Evolutionary conservation across 2,113 vertebrate genomes (phyloP), one percentile per base, ranked within the genome.

Genomic region (Brachyhypopomus occidentalis): DNA sequence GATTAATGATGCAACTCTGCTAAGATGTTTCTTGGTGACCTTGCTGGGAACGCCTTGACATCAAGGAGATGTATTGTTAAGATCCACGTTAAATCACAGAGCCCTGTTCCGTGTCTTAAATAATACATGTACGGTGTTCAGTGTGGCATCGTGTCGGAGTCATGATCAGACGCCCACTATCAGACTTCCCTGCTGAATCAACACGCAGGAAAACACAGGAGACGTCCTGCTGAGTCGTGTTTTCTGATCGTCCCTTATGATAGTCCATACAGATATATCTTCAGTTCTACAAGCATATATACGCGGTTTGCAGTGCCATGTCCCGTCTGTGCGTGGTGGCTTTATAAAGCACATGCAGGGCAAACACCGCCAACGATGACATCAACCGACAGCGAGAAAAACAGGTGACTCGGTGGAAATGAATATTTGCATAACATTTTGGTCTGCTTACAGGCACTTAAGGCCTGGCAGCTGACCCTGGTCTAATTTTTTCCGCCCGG

Each of bases 381-480:
- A 55, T 67, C 20, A 75, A 45, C 75, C 2, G 19, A 25, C 74
- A 52, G 59, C 74, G 78, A 84, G 69, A 84, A 77, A 63, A 77
- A 78, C 79, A 77, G 78, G 41, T n/a, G 83, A 84, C 16, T 78
- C 48, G 30, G 60, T 71, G 78, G 27, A 84, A 77, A 81, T 55
- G 20, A 78, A 72, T 77, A 73, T 84, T 81, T 78, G 69, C 77
- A 3, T 45, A 84, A 77, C 78, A 78, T 81, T 77, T 59, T 20
- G 48, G 59, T 64, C 58, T 62, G 52, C 56, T 64, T 45, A 79
- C 55, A 63, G 60, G 77, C 63, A 75, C 76, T 75, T 79, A 22
- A 60, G 52, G 71, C 23, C 76, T 83, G 82, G 70, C 82, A 74
- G 76, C 48, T 6, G 63, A 30, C 22, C 8, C 17, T 41, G 22